A percentile compares a stretch with the other conserved stretches of the same genome.
These are phyloP conservation scores for cattle (Bos taurus) DNA, from an alignment of 2,113 vertebrate genomes.

Conservation along the genomic window ARS-UCD2.0 NC_037334.1:35640501-35641000, in stretches of 20 bases:
- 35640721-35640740: not conserved
- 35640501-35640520: not conserved
- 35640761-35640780: not conserved
- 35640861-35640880: not conserved
- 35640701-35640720: not conserved
- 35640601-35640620: not conserved
- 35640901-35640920: not conserved
- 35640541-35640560: not conserved
- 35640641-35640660: not conserved
- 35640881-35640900: not conserved
- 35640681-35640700: not conserved
- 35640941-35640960: not conserved
- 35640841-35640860: not conserved
- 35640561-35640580: not conserved
- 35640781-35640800: not conserved
- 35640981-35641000: not conserved
- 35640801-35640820: not conserved
- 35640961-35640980: not conserved
- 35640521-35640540: not conserved
- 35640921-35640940: not conserved
- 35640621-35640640: not conserved
- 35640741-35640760: not conserved
- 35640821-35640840: not conserved
- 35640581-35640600: not conserved
- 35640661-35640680: not conserved